Evolutionary conservation across 2,888 invertebrate genomes (phyloP).

Genomic region (Trichacis sp.): DNA sequence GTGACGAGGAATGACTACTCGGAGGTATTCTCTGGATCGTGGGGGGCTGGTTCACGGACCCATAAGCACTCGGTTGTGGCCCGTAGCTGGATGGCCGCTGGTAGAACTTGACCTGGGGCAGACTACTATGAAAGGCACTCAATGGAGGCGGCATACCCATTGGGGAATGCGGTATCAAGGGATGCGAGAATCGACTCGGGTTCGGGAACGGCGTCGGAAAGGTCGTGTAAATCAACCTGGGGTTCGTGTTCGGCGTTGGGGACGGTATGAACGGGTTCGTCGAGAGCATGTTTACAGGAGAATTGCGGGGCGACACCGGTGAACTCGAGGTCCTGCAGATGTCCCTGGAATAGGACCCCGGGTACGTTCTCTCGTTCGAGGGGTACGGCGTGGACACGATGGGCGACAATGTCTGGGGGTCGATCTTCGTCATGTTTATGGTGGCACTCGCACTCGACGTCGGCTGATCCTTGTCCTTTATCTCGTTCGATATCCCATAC

Average conservation of each 20-base stretch:
- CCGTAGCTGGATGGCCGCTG: conserved; percentile 60
- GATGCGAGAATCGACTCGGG: conserved; percentile 58
- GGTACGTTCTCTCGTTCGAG: conserved; percentile 58
- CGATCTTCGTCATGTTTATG: conserved; percentile 70
- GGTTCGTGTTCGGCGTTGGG: conserved; percentile 65
- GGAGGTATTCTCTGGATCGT: conserved; percentile 64
- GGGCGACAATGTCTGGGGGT: conserved; percentile 73
- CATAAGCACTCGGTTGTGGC: conserved; percentile 55
- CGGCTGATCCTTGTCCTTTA: conserved; percentile 44
- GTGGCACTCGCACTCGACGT: conserved; percentile 37
- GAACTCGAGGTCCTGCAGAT: conserved; percentile 56
- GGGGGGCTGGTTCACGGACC: conserved; percentile 52
- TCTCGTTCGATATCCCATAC: conserved; percentile 71
- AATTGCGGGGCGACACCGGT: conserved; percentile 62
- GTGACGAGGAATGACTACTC: conserved; percentile 53
- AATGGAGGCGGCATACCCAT: conserved; percentile 59
- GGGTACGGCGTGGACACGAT: conserved; percentile 63
- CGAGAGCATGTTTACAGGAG: conserved; percentile 66
- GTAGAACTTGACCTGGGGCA: conserved; percentile 64
- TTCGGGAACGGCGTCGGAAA: conserved; percentile 58
- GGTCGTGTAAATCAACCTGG: conserved; percentile 60
- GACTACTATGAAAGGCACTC: conserved; percentile 66
- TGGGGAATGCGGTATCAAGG: conserved; percentile 59
- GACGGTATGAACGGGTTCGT: conserved; percentile 67
- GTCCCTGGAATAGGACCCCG: conserved; percentile 58